phyloP scores from a whole-genome alignment of 92 coral and sea anemone species.

The Zoanthus gigantus region DNA sequence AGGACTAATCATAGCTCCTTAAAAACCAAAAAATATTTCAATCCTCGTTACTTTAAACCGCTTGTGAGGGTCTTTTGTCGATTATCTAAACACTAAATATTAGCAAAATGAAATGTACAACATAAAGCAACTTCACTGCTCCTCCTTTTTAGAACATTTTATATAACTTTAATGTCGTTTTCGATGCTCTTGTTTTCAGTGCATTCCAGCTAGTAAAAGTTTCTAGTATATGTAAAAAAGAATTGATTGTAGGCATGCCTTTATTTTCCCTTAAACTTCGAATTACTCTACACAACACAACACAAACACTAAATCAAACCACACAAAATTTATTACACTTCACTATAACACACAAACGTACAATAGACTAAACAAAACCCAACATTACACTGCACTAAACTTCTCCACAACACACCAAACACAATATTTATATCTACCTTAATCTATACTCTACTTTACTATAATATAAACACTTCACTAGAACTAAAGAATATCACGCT shows the following conservation, averaged over 20 bases:
- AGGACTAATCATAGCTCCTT: slow-evolving; percentile 20
- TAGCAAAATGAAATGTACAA: no score
- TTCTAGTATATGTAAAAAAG: no score
- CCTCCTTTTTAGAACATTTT: no score
- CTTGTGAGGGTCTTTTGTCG: no score
- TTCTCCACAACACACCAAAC: not conserved
- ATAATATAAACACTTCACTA: not conserved
- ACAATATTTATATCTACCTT: not conserved
- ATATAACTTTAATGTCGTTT: not conserved
- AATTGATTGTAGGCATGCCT: no score
- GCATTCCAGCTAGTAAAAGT: not conserved
- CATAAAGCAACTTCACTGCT: not conserved
- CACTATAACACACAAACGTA: not conserved
- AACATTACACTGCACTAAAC: not conserved
- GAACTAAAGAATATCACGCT: not conserved
- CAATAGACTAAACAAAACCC: no score
- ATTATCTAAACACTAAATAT: no score
- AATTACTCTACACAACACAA: not conserved
- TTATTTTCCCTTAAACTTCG: no score
- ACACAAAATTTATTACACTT: not conserved
- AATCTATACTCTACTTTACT: not conserved
- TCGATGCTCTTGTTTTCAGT: not conserved
- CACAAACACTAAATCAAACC: not conserved
- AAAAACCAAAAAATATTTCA: not conserved
- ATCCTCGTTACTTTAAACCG: no score